phyloP scores from a whole-genome alignment of 1,140 invertebrate genomes.

The Lepeophtheirus salmonis region DNA sequence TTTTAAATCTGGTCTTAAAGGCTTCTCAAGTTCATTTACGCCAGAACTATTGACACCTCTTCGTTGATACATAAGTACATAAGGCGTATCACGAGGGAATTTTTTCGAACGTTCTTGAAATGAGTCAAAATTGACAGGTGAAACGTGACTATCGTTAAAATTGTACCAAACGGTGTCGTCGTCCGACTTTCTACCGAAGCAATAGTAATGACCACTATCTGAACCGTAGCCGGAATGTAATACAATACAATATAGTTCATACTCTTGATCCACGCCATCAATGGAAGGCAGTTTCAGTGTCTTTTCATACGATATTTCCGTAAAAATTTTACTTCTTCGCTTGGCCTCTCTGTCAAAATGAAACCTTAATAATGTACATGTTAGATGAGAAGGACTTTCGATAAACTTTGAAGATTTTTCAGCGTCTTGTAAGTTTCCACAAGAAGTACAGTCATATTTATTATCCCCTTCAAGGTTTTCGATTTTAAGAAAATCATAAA shows the following conservation, averaged over 20 bases:
- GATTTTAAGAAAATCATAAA: conserved; percentile 51
- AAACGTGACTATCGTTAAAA: conserved; percentile 56
- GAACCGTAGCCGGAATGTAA: conserved; percentile 59
- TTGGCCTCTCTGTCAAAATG: conserved; percentile 49
- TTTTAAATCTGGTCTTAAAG: conserved; percentile 30
- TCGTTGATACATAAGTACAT: conserved; percentile 52
- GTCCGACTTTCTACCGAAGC: conserved; percentile 39
- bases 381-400: conserved; percentile 48
- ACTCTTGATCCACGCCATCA: conserved; percentile 26
- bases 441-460: conserved; percentile 56
- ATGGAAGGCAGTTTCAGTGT: conserved; percentile 25
- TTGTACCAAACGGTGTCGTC: conserved; percentile 44
- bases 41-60: conserved; percentile 25
- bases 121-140: conserved; percentile 37
- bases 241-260: conserved; percentile 55
- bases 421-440: conserved; percentile 49
- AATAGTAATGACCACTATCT: conserved; percentile 69
- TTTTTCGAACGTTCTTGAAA: conserved; percentile 36
- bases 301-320: conserved; percentile 27
- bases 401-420: conserved; percentile 48
- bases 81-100: conserved; percentile 51
- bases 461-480: conserved; percentile 60
- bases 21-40: conserved; percentile 20
- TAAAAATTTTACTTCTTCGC: conserved; percentile 42
- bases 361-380: conserved; percentile 60